Evolutionary conservation across 2,888 invertebrate species (phyloP).

Genomic region (Cataglyphis altisquamis): DNA sequence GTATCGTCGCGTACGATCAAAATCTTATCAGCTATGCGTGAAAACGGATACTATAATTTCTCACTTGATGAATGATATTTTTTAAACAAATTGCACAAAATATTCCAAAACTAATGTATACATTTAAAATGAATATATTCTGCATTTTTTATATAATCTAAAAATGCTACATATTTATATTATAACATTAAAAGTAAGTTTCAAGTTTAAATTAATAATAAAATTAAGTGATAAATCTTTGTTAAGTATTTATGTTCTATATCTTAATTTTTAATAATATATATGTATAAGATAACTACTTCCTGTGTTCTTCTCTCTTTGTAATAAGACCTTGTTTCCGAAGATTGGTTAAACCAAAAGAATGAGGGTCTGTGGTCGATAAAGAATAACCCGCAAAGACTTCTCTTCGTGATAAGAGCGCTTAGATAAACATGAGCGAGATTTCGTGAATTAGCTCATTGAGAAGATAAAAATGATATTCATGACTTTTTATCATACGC

Average conservation of each 20-base stretch:
- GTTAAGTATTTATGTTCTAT: slow-evolving; percentile 7
- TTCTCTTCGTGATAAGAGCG: slow-evolving; percentile 64
- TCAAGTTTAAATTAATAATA: neutral
- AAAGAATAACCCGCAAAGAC: slow-evolving; percentile 68
- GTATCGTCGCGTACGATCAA: slow-evolving; percentile 5
- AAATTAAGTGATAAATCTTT: too few relatives aligned
- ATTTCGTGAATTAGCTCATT: slow-evolving; percentile 69
- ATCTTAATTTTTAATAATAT: neutral
- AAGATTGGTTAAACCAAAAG: slow-evolving; percentile 61
- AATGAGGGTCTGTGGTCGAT: slow-evolving; percentile 64
- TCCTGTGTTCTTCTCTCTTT: neutral
- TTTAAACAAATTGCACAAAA: neutral
- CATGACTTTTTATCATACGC: slow-evolving; percentile 71
- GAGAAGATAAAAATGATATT: slow-evolving; percentile 75
- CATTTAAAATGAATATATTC: neutral
- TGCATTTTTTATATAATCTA: neutral
- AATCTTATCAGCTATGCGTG: neutral
- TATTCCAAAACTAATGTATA: neutral
- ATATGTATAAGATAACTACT: neutral
- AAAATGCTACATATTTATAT: neutral
- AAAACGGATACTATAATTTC: neutral
- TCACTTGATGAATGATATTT: neutral
- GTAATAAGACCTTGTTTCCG: slow-evolving; percentile 5
- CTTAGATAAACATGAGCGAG: slow-evolving; percentile 57
- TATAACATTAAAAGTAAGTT: neutral